Evolutionary conservation across 2,113 vertebrate genomes (phyloP).

Genomic region (Sakesphorus luctuosus): DNA sequence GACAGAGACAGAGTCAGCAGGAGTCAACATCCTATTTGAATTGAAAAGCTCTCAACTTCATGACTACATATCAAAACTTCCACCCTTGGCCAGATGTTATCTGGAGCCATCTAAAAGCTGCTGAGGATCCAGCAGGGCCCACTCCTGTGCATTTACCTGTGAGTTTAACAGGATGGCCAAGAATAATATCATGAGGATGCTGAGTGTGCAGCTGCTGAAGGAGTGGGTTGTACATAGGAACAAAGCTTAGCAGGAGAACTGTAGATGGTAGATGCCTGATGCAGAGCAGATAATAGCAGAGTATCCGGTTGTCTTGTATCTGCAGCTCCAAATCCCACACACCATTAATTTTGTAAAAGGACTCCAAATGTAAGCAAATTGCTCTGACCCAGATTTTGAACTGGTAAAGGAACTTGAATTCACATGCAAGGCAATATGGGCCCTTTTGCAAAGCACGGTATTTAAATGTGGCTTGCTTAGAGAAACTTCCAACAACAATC

Average conservation of each 20-base stretch:
- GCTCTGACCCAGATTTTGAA: constrained; percentile 55
- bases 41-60: constrained; percentile 29
- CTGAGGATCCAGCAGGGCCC: constrained; percentile 6
- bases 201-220: constrained; percentile 40
- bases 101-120: constrained; percentile 27
- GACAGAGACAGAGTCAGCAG: neutral
- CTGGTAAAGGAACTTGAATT: constrained; percentile 35
- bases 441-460: constrained; percentile 19
- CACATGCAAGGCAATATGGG: constrained; percentile 15
- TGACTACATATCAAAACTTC: constrained; percentile 35
- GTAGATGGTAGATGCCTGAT: constrained; percentile 7
- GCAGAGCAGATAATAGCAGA: constrained; percentile 49
- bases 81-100: constrained; percentile 11
- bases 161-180: constrained; percentile 56
- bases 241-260: constrained; percentile 36
- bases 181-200: constrained; percentile 38
- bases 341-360: constrained; percentile 47
- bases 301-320: constrained; percentile 40
- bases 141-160: constrained; percentile 17
- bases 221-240: constrained; percentile 37
- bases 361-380: constrained; percentile 63
- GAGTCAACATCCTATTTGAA: constrained; percentile 33
- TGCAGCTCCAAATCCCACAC: constrained; percentile 14
- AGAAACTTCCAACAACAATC: constrained; percentile 22
- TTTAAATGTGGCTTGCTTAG: constrained; percentile 29